phyloP scores from a whole-genome alignment of 1,140 invertebrate species.

The Drosophila sp. region DNA sequence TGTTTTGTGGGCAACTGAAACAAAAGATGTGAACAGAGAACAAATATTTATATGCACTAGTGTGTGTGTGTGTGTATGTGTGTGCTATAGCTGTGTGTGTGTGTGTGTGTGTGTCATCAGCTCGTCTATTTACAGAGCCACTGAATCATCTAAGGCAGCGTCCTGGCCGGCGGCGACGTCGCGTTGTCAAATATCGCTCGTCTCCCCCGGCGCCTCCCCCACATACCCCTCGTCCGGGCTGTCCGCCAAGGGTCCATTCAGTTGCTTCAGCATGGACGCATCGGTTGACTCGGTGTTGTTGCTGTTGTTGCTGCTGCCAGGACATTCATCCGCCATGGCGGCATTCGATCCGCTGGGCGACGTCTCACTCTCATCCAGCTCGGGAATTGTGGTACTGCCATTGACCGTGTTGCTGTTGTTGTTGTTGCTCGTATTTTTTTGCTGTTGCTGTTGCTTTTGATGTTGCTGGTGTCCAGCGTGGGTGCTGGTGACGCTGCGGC shows the following conservation, averaged over 20 bases:
- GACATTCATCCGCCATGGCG: conserved; percentile 33
- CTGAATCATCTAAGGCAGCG: conserved; percentile 80
- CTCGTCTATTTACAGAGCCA: conserved; percentile 75
- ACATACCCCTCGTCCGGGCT: conserved; percentile 95
- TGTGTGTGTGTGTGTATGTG: conserved; percentile 11
- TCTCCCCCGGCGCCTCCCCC: conserved; percentile 88
- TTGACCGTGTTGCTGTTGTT: conserved; percentile 38
- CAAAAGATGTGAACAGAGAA: conserved; percentile 34
- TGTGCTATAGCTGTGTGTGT: conserved; percentile 6
- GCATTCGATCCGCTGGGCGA: conserved; percentile 67
- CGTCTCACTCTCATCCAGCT: conserved; percentile 72
- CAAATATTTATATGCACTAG: conserved; percentile 31
- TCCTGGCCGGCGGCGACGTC: conserved; percentile 41
- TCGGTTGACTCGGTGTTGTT: conserved; percentile 47
- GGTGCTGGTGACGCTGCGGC: conserved; percentile 31
- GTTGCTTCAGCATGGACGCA: conserved; percentile 73
- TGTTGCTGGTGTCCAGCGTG: conserved; percentile 36
- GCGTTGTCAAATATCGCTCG: conserved; percentile 87
- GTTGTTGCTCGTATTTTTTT: conserved; percentile 46
- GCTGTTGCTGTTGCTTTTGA: conserved; percentile 59
- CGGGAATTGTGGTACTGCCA: conserved; percentile 61
- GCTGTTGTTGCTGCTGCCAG: conserved; percentile 79
- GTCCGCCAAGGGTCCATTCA: conserved; percentile 89
- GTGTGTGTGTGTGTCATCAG: conserved; percentile 52
- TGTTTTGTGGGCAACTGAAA: conserved; percentile 39